Conservation (phyloP, 2,113 vertebrate species). For the Neolamprologus toae region DNA sequence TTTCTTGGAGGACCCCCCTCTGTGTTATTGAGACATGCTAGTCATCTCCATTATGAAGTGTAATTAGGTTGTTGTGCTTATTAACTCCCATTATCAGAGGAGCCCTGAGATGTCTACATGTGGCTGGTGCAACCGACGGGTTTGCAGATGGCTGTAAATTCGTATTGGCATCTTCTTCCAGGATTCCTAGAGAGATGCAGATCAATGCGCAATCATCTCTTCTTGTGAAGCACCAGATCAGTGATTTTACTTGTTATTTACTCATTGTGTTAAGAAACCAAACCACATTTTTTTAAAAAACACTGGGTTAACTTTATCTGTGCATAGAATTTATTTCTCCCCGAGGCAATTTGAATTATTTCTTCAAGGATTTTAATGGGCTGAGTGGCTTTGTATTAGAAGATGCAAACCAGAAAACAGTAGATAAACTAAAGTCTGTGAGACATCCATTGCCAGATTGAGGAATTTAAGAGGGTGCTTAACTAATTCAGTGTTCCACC, state of each 20-base stretch:
- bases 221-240: not conserved
- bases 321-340: not conserved
- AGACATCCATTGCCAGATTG: not conserved
- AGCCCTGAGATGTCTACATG: conserved; percentile 39
- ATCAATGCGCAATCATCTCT: not conserved
- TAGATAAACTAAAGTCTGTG: not conserved
- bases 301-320: not conserved
- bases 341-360: not conserved
- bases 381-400: not conserved
- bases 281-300: not conserved
- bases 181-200: not conserved
- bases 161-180: not conserved
- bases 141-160: conserved; percentile 3
- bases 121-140: conserved; percentile 2
- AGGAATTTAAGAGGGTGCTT: not conserved
- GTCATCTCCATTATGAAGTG: conserved; percentile 52
- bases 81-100: conserved; percentile 58
- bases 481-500: not conserved
- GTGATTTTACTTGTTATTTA: not conserved
- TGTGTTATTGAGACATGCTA: conserved; percentile 57
- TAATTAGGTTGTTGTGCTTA: conserved; percentile 66
- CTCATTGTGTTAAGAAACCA: not conserved
- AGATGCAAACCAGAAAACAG: not conserved
- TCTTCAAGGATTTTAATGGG: not conserved
- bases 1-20: conserved; percentile 49